Conservation (phyloP, 2,888 invertebrate genomes). For the Diploptera punctata region DNA sequence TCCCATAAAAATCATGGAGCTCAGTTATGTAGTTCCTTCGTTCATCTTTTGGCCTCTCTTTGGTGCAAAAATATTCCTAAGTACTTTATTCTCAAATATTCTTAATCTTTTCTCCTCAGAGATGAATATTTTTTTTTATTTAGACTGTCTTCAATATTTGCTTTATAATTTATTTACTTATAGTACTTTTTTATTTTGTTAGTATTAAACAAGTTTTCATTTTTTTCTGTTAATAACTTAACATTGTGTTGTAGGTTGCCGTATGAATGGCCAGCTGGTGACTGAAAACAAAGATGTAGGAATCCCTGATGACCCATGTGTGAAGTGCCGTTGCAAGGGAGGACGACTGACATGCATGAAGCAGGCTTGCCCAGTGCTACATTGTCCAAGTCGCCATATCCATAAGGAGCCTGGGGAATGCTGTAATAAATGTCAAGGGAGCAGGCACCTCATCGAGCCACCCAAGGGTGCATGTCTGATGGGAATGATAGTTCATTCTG, state of each 20-base stretch:
- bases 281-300: slow-evolving; percentile 79
- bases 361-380: slow-evolving; percentile 87
- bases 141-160: no score
- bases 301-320: slow-evolving; percentile 83
- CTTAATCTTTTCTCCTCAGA: no score
- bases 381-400: slow-evolving; percentile 76
- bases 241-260: slow-evolving; percentile 80
- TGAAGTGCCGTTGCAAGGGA: slow-evolving; percentile 81
- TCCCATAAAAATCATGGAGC: no score
- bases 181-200: no score
- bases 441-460: slow-evolving; percentile 57
- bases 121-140: no score
- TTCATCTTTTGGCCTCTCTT: no score
- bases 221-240: slow-evolving; percentile 47
- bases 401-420: slow-evolving; percentile 79
- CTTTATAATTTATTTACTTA: no score
- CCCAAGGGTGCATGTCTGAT: slow-evolving; percentile 70
- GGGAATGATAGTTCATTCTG: slow-evolving; percentile 67
- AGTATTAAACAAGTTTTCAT: no score
- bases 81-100: no score
- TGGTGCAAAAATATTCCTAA: no score
- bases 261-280: slow-evolving; percentile 82
- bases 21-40: no score
- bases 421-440: slow-evolving; percentile 69
- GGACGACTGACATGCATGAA: slow-evolving; percentile 79